Base-by-base conservation (phyloP, 2,113 vertebrate genomes). In the Danio rerio region DNA sequence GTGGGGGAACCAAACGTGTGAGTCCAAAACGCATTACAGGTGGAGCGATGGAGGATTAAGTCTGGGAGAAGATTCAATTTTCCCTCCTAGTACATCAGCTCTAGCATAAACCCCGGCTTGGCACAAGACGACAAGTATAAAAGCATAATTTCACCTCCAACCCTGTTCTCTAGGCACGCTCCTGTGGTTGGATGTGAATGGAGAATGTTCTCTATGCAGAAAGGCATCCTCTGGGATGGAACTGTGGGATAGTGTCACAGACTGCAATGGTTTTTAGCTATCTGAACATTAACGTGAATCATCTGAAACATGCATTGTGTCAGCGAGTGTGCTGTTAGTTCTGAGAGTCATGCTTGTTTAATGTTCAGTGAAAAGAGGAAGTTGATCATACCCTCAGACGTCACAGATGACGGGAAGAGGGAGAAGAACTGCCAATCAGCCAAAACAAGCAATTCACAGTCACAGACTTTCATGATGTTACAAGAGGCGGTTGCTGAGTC, bases 11-110 rank as follows among this genome's bases (percentile, higher is more conserved):
- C 16, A 12, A 78, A 77, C 45, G 42, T 63, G 40, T 61, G 74
- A 78, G 56, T 59, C 18, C 50, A 78, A 78, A 66, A 70, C 12
- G 47, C 80, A 77, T 70, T 71, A 78, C 68, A 82, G 80, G 80
- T 55, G 61, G 53, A 71, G 77, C 42, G 53, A 58, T 10, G 12
- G 40, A 78, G 71, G 74, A 79, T 78, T 78, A 62, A 82, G 45
- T 49, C 16, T 69, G 79, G 63, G 68, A 82, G 47, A 76, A 63
- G 69, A 82, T 81, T 85, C 79, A 81, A 72, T 71, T 78, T 61
- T 81, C 40, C 18, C 74, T 53, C n/a, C 56, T 43, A 42, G 80
- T 70, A 63, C 58, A 85, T 85, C 75, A 74, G 68, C 16, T 40
- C 49, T 58, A 62, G 79, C 53, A 81, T 70, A 81, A 80, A 81